Base-by-base conservation (phyloP, 1,140 invertebrate genomes). In the Tachypleus tridentatus region DNA sequence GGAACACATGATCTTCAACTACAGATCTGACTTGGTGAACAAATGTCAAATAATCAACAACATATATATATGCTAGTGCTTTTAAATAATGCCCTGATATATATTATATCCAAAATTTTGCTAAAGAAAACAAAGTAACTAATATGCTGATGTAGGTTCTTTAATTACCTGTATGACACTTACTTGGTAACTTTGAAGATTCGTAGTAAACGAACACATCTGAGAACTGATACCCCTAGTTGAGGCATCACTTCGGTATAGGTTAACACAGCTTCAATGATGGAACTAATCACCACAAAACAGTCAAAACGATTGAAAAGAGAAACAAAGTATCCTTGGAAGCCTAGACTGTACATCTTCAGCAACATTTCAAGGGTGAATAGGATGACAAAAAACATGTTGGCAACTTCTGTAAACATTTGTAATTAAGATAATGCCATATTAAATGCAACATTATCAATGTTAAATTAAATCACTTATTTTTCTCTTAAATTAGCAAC, bases 291-390 rank as follows among this genome's bases (percentile, higher is more conserved):
- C 48, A 84, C 82, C 57, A 84, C 83, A 73, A 84, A 83, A 74
- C 81, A 83, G 73, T 84, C 83, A 74, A 85, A 84, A 51, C 83
- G 78, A 73, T 85, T 85, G 76, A 84, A 84, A 63, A 83, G 83
- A 62, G 79, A 83, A 5, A 76, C 74, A 67, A 75, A 75, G 62
- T 75, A 75, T 51, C 74, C 74, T 66, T 75, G 72, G 81, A 98
- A 91, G 73, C 97, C 97, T 77, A 99, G 86, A 79, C 93, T 97
- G 82, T 98, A 99, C 93, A 99, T 97, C 81, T 99, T 99, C 62
- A 99, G 81, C 72, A 99, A 83, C 97, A 99, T 99, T 82, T 99
- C 97, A 77, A 97, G 82, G 47, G 95, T 91, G 80, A 99, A 99
- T 58, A 99, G 83, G 7, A 92, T 87, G 65, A 99, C 94, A 79